phyloP scores from a whole-genome alignment of 2,797 vertebrate species.

The Discoglossus pictus region DNA sequence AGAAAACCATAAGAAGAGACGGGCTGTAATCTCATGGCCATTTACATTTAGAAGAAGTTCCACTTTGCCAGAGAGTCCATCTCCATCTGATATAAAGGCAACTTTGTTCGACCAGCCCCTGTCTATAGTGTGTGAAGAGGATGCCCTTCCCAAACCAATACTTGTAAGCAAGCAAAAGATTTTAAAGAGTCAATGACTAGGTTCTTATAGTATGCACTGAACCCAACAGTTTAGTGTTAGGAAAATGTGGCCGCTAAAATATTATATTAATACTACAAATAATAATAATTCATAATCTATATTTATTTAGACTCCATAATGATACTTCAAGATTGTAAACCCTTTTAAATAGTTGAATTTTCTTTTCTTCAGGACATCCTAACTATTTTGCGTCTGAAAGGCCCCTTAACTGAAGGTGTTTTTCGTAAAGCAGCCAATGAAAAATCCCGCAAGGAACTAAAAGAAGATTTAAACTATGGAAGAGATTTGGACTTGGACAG shows the following conservation, averaged over 20 bases:
- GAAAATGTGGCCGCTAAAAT: no score
- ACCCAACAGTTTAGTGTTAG: no score
- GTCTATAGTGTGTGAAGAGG: constrained; percentile 71
- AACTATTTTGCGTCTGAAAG: constrained; percentile 77
- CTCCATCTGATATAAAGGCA: constrained; percentile 61
- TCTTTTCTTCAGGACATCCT: constrained; percentile 80
- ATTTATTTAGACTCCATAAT: no score
- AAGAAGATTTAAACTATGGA: constrained; percentile 83
- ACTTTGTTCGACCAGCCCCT: constrained; percentile 85
- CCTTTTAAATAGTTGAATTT: background rate
- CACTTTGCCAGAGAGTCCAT: constrained; percentile 59
- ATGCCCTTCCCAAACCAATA: constrained; percentile 80
- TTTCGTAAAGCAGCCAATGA: constrained; percentile 87
- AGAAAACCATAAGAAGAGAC: constrained; percentile 78
- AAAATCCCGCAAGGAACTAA: constrained; percentile 82
- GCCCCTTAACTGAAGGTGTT: constrained; percentile 86
- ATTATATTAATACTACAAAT: no score
- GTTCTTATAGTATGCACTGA: no score
- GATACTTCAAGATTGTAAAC: no score
- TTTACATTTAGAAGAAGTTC: constrained; percentile 72
- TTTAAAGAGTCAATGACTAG: no score
- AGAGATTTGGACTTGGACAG: constrained; percentile 71
- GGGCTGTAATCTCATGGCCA: constrained; percentile 74
- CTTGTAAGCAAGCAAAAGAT: constrained; percentile 78
- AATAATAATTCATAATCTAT: no score